Base-by-base conservation (phyloP, 1,140 invertebrate genomes). In the Panonychus citri region DNA sequence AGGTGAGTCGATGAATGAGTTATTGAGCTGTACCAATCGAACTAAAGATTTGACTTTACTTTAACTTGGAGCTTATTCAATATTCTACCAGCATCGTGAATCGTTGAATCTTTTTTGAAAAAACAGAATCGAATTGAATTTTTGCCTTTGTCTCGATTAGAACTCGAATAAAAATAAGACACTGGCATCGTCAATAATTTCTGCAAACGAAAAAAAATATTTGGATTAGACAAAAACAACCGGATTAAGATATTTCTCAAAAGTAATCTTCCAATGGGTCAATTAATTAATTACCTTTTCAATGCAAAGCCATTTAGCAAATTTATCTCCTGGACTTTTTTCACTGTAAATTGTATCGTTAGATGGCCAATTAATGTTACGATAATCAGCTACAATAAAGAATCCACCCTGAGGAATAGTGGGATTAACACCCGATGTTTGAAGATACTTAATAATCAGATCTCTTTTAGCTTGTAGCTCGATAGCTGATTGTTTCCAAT, bases 371-470 rank as follows among this genome's bases (percentile, higher is more conserved):
- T 56, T 77, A 60, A 91, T 70, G 7, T 76, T 70, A n/a, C 77
- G 78, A 79, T 87, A 94, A 69, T 97, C 84, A 3, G 87, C 88
- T 13, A 97, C 66, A 75, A 99, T 85, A 68, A 98, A 97, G 69
- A 95, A 98, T 0, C 93, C 93, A 17, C 86, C 91, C 53, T 97
- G 84, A 0, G 94, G 94, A 49, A 96, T 74, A 1, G 85, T 88
- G 1, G 91, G 89, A 19, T 77, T 77, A 77, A 98, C 83, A 1
- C 87, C 90, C 54, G 81, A 78, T 5, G 87, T 81, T 10, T 61
- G 54, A 25, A 67, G 56, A 56, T 63, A 61, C 24, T 58, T 79
- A 0, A 78, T 81, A 71, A 97, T 80, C 60, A 72, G 81, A 66
- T 97, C 83, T 25, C 90, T 70, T 70, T 98, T 98, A 10, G 77